phyloP scores from a whole-genome alignment of 2,113 vertebrate genomes.

The Benitochromis conjunctus region DNA sequence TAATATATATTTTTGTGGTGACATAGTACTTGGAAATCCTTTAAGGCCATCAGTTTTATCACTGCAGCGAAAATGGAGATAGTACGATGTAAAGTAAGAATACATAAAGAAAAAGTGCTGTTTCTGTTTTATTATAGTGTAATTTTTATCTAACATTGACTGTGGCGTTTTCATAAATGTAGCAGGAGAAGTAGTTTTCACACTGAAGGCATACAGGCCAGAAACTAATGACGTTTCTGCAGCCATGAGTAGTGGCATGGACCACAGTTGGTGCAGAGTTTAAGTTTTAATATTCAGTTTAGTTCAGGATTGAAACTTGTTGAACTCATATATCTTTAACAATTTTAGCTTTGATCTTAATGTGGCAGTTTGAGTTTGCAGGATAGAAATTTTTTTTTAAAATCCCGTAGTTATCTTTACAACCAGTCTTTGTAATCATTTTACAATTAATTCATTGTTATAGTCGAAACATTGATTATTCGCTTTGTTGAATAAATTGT shows the following conservation, averaged over 20 bases:
- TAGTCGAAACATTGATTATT: not conserved
- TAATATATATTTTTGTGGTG: not conserved
- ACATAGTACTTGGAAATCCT: not conserved
- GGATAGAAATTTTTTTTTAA: too few relatives aligned
- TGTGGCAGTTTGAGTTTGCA: not conserved
- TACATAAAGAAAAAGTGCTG: not conserved
- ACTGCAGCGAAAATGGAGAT: not conserved
- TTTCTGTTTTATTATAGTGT: not conserved
- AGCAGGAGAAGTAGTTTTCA: not conserved
- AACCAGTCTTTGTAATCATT: not conserved
- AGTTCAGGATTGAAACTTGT: not conserved
- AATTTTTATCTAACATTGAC: not conserved
- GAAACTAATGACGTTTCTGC: constrained; percentile 28
- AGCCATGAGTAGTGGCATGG: constrained; percentile 2
- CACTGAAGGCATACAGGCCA: not conserved
- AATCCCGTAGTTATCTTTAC: not conserved
- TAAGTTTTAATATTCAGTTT: constrained; percentile 7
- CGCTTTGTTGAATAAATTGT: not conserved
- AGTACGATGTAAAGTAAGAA: not conserved
- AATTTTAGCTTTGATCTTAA: not conserved
- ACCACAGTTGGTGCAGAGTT: not conserved
- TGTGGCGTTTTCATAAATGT: not conserved
- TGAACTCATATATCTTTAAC: not conserved
- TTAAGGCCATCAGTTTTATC: not conserved
- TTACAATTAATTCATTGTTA: not conserved